Conservation (phyloP, 2,797 vertebrate genomes). For the Poeciliopsis presidionis region DNA sequence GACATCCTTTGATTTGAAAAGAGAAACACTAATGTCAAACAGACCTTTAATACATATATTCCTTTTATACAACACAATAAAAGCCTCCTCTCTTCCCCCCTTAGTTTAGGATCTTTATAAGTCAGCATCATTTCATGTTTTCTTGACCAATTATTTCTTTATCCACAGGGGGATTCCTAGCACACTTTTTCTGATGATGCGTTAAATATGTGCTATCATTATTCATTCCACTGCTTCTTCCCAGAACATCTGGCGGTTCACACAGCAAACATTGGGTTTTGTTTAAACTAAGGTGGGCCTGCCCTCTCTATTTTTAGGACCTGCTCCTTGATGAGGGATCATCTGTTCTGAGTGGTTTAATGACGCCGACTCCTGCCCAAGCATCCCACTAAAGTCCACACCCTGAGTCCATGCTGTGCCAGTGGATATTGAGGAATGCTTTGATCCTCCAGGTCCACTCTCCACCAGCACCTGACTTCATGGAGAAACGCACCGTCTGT, state of each 20-base stretch:
- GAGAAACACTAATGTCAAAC: background rate
- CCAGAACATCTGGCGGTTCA: slow-evolving; percentile 18
- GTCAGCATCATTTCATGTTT: background rate
- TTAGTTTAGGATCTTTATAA: background rate
- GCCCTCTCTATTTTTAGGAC: slow-evolving; percentile 51
- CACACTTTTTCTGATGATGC: slow-evolving; percentile 17
- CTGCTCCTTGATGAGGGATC: slow-evolving; percentile 53
- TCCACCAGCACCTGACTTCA: slow-evolving; percentile 16
- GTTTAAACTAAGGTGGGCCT: slow-evolving; percentile 11
- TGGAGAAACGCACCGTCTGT: slow-evolving; percentile 44
- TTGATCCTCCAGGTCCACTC: slow-evolving; percentile 52
- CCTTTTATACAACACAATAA: background rate
- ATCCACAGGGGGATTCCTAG: slow-evolving; percentile 24
- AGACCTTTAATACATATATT: background rate
- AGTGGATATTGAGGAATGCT: slow-evolving; percentile 62
- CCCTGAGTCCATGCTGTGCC: slow-evolving; percentile 50
- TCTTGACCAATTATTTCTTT: background rate
- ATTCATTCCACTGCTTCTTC: slow-evolving; percentile 22
- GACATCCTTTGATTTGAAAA: background rate
- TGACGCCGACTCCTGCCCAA: slow-evolving; percentile 41
- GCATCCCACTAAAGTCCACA: slow-evolving; percentile 53
- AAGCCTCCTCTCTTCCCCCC: accelerated
- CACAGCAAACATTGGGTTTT: slow-evolving; percentile 49
- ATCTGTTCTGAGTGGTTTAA: slow-evolving; percentile 48
- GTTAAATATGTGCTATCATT: slow-evolving; percentile 8